Percentiles rank a stretch among this genome's conserved stretches.
Evolutionary conservation across 2,113 vertebrate species (phyloP).

Genomic region (Stomatorhinus ivindoensis): DNA sequence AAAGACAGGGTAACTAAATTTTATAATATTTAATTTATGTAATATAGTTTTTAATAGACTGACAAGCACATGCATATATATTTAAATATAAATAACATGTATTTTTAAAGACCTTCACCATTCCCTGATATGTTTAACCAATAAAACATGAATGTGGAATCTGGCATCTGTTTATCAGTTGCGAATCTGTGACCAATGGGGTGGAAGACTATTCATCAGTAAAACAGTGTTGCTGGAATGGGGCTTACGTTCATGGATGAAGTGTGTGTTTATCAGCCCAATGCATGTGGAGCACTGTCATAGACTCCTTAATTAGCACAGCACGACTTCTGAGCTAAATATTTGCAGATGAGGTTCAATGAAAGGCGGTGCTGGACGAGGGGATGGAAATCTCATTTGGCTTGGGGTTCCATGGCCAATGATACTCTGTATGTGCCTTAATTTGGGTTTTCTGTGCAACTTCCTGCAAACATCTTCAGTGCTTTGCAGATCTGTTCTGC

Average conservation of each 20-base stretch:
- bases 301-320: neutral
- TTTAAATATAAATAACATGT: neutral
- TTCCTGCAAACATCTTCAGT: neutral
- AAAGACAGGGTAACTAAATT: neutral
- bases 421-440: neutral
- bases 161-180: neutral
- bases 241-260: neutral
- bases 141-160: neutral
- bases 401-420: neutral
- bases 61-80: neutral
- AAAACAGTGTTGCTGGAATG: neutral
- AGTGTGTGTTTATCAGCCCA: neutral
- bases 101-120: neutral
- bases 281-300: neutral
- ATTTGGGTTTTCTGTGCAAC: neutral
- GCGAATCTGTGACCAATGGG: neutral
- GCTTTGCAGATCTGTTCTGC: neutral
- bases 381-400: neutral
- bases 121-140: neutral
- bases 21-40: neutral
- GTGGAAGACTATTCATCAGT: neutral
- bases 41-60: neutral
- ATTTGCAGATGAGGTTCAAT: neutral
- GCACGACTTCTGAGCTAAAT: neutral
- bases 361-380: neutral